phyloP scores from a whole-genome alignment of 2,113 vertebrate genomes.

The Thermophis baileyi region DNA sequence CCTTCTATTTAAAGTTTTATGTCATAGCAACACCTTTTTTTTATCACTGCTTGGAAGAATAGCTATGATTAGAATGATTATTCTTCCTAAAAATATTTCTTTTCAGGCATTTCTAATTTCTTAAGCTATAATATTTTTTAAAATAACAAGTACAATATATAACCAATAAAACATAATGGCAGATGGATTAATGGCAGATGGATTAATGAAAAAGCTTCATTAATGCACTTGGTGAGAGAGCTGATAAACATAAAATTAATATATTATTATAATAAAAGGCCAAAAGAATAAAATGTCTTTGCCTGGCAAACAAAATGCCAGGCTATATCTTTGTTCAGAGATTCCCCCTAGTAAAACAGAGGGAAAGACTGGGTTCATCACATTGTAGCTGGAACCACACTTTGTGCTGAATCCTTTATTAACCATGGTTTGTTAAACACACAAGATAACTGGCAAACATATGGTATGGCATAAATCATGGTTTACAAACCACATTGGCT shows the following conservation, averaged over 20 bases:
- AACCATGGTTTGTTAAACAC: background rate
- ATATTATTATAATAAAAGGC: background rate
- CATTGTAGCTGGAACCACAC: too few species aligned
- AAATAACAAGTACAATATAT: background rate
- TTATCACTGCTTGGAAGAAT: background rate
- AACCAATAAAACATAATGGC: background rate
- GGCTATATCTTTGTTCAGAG: background rate
- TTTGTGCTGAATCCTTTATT: background rate
- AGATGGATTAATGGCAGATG: background rate
- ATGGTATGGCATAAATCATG: background rate
- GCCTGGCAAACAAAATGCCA: background rate
- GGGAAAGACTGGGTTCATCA: too few species aligned
- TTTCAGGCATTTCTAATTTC: background rate
- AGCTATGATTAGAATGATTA: background rate
- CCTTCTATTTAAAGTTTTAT: background rate
- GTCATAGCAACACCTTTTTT: background rate
- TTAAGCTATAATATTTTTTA: background rate
- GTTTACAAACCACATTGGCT: background rate
- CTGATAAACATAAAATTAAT: background rate
- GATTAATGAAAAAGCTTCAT: background rate
- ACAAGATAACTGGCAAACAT: background rate
- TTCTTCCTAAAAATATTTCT: background rate
- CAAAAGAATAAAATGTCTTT: background rate
- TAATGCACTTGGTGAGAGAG: background rate
- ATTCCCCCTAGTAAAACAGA: background rate